A percentile compares a stretch with the other conserved stretches of the same genome.
phyloP scores from a whole-genome alignment of 2,888 invertebrate species.

The Cephus runcator region DNA sequence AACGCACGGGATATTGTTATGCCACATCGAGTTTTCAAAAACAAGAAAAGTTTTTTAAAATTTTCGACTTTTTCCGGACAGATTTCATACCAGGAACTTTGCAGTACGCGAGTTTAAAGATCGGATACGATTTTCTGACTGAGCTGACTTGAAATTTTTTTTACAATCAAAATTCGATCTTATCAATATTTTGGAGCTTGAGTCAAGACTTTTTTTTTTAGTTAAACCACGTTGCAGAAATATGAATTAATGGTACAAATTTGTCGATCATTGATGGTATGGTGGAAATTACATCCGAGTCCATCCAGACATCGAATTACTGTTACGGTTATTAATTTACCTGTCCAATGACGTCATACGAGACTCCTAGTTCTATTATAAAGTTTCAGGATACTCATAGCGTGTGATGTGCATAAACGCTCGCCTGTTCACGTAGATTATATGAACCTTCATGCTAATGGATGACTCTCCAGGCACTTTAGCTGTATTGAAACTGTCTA shows the following conservation, averaged over 20 bases:
- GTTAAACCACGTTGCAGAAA: background rate
- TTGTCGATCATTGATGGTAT: background rate
- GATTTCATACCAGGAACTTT: background rate
- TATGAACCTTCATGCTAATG: constrained; percentile 1
- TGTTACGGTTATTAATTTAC: background rate
- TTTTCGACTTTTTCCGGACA: background rate
- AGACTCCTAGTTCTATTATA: background rate
- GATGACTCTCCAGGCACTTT: background rate
- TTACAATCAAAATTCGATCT: background rate
- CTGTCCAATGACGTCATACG: background rate
- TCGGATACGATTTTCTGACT: background rate
- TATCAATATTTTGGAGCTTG: background rate
- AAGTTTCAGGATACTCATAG: background rate
- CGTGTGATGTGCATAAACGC: background rate
- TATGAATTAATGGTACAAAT: background rate
- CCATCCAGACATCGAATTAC: background rate
- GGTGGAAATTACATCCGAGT: background rate
- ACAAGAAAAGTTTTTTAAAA: background rate
- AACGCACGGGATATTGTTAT: background rate
- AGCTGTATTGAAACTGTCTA: constrained; percentile 5
- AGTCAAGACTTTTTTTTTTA: background rate
- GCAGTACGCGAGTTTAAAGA: background rate
- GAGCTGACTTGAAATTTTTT: background rate
- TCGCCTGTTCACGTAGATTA: background rate
- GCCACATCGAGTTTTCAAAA: background rate